A percentile compares a stretch with the other conserved stretches of the same genome.
phyloP scores from a whole-genome alignment of 2,888 invertebrate genomes.

The Lasioglossum calceatum region DNA sequence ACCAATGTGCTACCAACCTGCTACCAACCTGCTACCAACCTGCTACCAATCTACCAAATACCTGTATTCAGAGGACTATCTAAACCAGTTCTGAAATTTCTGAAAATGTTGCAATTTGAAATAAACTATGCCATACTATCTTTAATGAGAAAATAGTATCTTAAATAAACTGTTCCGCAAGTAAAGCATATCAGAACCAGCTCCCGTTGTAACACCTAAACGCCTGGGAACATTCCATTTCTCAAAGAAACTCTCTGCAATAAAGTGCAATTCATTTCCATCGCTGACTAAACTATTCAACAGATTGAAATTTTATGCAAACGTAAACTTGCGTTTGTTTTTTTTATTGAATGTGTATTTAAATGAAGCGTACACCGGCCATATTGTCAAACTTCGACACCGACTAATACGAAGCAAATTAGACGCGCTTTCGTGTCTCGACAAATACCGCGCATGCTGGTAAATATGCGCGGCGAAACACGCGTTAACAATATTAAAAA shows the following conservation, averaged over 20 bases:
- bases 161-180: too few relatives aligned
- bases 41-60: too few relatives aligned
- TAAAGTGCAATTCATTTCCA: not conserved
- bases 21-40: too few relatives aligned
- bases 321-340: not conserved
- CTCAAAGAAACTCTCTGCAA: not conserved
- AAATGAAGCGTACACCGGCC: not conserved
- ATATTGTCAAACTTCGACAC: not conserved
- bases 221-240: not conserved
- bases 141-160: too few relatives aligned
- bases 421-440: not conserved
- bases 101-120: too few relatives aligned
- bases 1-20: too few relatives aligned
- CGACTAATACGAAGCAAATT: conserved; percentile 16
- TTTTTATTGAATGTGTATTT: not conserved
- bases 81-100: too few relatives aligned
- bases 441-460: conserved; percentile 28
- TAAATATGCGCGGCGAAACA: conserved; percentile 44
- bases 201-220: not conserved
- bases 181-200: too few relatives aligned
- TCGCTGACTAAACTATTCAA: not conserved
- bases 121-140: too few relatives aligned
- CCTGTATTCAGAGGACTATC: too few relatives aligned
- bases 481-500: conserved; percentile 59
- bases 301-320: too few relatives aligned